Conservation (phyloP, 2,888 invertebrate genomes). For the Hypercompe scribonia region DNA sequence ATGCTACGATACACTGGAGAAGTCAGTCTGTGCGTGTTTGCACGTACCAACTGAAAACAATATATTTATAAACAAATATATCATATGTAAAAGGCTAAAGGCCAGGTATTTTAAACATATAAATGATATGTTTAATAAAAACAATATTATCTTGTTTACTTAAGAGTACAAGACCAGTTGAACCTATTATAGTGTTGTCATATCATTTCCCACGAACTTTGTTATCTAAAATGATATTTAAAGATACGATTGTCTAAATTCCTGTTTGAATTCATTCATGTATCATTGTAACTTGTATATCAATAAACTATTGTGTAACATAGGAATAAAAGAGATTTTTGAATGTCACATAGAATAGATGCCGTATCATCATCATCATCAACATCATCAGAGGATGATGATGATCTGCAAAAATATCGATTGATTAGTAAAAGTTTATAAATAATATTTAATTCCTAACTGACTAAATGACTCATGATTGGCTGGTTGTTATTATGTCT, state of each 20-base stretch:
- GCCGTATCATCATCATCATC: background rate
- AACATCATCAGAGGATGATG: no score
- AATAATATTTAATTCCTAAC: no score
- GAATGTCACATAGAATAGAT: background rate
- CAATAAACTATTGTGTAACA: background rate
- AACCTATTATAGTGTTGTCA: slow-evolving; percentile 23
- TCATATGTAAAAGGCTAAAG: background rate
- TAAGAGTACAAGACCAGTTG: background rate
- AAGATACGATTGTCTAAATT: slow-evolving; percentile 21
- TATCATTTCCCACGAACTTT: slow-evolving; percentile 43
- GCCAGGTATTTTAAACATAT: background rate
- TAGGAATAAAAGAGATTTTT: background rate
- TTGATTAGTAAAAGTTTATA: no score
- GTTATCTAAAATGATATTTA: slow-evolving; percentile 39
- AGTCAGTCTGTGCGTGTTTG: no score
- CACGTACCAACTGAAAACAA: no score
- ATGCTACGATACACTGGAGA: no score
- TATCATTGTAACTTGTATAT: background rate
- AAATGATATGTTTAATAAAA: background rate
- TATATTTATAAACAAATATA: background rate
- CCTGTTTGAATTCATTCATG: slow-evolving; percentile 5
- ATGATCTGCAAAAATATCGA: no score
- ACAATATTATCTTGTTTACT: background rate
- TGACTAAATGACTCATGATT: no score
- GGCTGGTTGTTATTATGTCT: no score